Base-by-base conservation (phyloP, 2,113 vertebrate genomes). In the Sinocyclocheilus rhinocerous region DNA sequence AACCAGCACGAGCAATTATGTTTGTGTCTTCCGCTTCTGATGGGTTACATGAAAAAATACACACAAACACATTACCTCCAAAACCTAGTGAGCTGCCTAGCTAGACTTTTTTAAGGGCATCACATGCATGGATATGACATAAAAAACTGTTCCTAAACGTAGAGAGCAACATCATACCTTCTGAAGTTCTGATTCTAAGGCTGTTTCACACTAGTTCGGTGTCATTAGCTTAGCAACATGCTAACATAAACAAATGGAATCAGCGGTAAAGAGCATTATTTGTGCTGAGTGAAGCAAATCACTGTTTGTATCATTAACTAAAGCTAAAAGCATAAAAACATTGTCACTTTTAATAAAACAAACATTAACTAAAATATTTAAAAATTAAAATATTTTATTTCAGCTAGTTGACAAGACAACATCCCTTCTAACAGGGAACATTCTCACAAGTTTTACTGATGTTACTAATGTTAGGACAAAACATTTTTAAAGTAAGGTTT, bases 1-100 rank as follows among this genome's bases (percentile, higher is more conserved):
- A 84, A 55, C 36, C 50, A 80, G 50, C 33, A 48, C 26, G 67
- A 67, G 22, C 8, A 70, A 79, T 63, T 20, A 63, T 29, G 63
- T 16, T 18, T 24, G 13, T 70, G 26, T 61, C 61, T n/a, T 20
- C 13, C 3, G 5, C n/a, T 33, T 65, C 36, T 18, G 20, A 50
- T 80, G 57, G 16, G 24, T 57, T 10, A 50, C 13, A 29, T 52
- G 29, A 22, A 73, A 72, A 48, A 42, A 73, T 42, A 12, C 7
- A 39, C 69, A 72, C 20, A 72, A 72, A 72, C 33, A 33, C 13
- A 67, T 67, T 67, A 29, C 29, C 12, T 33, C 65, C 65, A 33
- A 33, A 33, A 18, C 65, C 15, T 69, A 18, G 26, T 18, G 65
- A 69, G 29, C 15, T 69, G 15, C 15, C 29, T 69, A 48, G 45